These are phyloP conservation scores for Escarpia spicata DNA, from an alignment of 2,888 invertebrate species.

Conservation along the genomic window DNA sequence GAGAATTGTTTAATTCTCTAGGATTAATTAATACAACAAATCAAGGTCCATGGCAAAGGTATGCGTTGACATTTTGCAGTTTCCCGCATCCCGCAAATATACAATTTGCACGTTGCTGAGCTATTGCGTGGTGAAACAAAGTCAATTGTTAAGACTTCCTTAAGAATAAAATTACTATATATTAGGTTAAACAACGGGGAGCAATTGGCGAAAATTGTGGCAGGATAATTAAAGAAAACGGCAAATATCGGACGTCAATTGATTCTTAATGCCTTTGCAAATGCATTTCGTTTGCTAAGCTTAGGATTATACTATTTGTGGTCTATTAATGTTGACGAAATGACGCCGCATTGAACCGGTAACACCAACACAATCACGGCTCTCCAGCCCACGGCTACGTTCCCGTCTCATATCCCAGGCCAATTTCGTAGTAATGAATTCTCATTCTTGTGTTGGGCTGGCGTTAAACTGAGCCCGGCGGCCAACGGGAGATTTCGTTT, in stretches of 20 bases:
- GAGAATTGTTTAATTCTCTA: background rate
- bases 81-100: background rate
- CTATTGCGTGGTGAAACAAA: too few relatives aligned
- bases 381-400: background rate
- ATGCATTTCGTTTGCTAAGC: background rate
- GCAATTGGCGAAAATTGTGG: too few relatives aligned
- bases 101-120: background rate
- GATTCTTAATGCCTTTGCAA: background rate
- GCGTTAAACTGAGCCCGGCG: background rate
- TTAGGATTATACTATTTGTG: background rate
- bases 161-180: too few relatives aligned
- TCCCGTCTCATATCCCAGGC: background rate
- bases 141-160: background rate
- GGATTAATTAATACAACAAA: background rate
- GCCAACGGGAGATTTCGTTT: background rate
- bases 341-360: background rate
- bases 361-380: background rate
- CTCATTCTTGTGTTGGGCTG: background rate
- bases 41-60: too few relatives aligned
- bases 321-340: background rate
- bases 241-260: background rate
- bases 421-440: conserved; percentile 3
- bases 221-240: background rate
- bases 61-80: background rate
- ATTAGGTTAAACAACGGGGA: too few relatives aligned